These are phyloP conservation scores for Anthoscopus minutus DNA, from an alignment of 2,113 vertebrate species.

Conservation along the genomic window DNA sequence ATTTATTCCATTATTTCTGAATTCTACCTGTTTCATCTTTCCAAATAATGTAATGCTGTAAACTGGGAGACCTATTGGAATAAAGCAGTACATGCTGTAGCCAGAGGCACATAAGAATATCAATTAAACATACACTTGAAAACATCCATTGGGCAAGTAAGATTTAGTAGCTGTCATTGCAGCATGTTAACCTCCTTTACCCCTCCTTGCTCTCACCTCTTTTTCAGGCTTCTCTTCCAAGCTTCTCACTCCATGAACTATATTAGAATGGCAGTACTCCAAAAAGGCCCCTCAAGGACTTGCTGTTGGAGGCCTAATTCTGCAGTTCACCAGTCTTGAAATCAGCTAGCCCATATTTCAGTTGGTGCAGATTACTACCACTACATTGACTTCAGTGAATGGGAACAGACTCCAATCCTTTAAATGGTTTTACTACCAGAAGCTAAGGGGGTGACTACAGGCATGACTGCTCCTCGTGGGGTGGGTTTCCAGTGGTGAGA, in stretches of 20 bases:
- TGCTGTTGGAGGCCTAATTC: background rate
- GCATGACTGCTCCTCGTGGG: accelerated
- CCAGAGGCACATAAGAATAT: background rate
- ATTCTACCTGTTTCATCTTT: background rate
- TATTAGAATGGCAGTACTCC: background rate
- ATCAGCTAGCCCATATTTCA: background rate
- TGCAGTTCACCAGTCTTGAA: background rate
- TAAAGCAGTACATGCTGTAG: background rate
- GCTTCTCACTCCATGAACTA: background rate
- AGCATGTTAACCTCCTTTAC: background rate
- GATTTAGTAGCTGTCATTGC: conserved; percentile 3
- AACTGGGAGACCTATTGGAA: background rate
- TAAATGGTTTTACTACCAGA: background rate
- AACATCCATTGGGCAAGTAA: background rate
- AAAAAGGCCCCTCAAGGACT: background rate
- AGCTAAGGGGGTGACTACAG: background rate
- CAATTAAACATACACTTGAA: conserved; percentile 32
- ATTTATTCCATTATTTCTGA: background rate
- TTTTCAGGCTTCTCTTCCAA: background rate
- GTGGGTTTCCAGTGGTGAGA: background rate
- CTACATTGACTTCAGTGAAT: background rate
- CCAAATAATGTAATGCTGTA: background rate
- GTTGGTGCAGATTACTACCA: background rate
- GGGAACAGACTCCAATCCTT: background rate
- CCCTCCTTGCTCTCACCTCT: background rate